Conservation (phyloP, 2,113 vertebrate species). For the Nerophis ophidion region DNA sequence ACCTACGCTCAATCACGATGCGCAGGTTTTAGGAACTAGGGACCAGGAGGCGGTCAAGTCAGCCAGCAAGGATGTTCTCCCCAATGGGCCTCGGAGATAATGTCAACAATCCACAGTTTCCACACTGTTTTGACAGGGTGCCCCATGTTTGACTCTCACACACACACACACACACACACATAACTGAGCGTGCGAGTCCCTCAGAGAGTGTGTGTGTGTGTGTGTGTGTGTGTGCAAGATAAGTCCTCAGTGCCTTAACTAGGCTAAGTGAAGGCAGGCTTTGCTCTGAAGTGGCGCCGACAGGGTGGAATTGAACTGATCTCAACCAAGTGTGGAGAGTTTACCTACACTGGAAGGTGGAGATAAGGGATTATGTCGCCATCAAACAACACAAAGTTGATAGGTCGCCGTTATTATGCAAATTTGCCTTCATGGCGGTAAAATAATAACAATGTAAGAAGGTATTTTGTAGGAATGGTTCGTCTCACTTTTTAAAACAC, state of each 20-base stretch:
- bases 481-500: no score
- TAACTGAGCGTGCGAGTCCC: not conserved
- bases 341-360: not conserved
- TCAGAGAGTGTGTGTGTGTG: not conserved
- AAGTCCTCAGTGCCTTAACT: not conserved
- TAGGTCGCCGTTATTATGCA: slow-evolving; percentile 6
- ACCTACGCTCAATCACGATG: not conserved
- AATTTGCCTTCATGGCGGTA: slow-evolving; percentile 23
- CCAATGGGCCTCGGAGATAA: not conserved
- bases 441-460: no score
- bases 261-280: not conserved
- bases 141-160: not conserved
- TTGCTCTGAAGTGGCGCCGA: not conserved
- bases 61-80: not conserved
- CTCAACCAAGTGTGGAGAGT: not conserved
- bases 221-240: not conserved
- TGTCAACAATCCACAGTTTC: not conserved
- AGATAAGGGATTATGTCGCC: not conserved
- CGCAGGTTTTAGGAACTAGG: not conserved
- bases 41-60: not conserved
- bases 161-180: slow-evolving; percentile 1
- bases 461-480: no score
- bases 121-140: not conserved
- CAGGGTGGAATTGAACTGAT: not conserved
- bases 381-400: slow-evolving; percentile 14